Conservation (phyloP, 2,888 invertebrate genomes). For the Caenorhabditis afra region DNA sequence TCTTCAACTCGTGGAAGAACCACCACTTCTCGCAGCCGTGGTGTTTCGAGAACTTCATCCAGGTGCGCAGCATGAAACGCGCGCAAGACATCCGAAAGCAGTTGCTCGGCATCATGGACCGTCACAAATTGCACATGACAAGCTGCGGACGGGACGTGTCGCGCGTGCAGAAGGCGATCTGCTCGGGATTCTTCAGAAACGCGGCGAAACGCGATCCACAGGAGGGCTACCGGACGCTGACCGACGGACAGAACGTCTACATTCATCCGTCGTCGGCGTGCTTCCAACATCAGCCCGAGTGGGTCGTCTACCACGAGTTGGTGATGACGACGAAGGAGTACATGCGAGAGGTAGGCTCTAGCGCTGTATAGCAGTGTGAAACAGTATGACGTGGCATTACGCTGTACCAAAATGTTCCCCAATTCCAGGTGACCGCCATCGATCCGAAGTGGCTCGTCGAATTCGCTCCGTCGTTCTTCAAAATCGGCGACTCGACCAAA, state of each 20-base stretch:
- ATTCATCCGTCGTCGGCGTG: conserved; percentile 98
- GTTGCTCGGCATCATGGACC: conserved; percentile 85
- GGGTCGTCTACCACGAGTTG: conserved; percentile 99
- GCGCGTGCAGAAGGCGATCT: conserved; percentile 96
- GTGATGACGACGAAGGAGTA: conserved; percentile 99
- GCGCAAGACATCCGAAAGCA: conserved; percentile 96
- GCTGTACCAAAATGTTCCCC: too few species aligned
- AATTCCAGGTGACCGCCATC: conserved; percentile 84
- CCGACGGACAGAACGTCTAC: conserved; percentile 95
- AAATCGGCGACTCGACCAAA: conserved; percentile 98
- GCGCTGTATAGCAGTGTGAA: too few species aligned
- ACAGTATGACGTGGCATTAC: too few species aligned
- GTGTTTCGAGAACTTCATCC: conserved; percentile 99
- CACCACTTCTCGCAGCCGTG: conserved; percentile 99
- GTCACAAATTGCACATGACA: conserved; percentile 95
- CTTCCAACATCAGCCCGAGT: conserved; percentile 98
- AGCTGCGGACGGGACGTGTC: conserved; percentile 96
- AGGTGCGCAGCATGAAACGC: conserved; percentile 94
- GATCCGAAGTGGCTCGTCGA: conserved; percentile 99
- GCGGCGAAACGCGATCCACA: conserved; percentile 99
- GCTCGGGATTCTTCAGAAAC: conserved; percentile 95
- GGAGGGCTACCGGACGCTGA: conserved; percentile 94
- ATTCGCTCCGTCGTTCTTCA: conserved; percentile 98
- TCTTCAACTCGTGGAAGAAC: conserved; percentile 99
- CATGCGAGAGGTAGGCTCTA: conserved; percentile 96